Evolutionary conservation across 2,888 invertebrate genomes (phyloP), one percentile per base, ranked within the genome.

Genomic region (Acanthopleura granulata): DNA sequence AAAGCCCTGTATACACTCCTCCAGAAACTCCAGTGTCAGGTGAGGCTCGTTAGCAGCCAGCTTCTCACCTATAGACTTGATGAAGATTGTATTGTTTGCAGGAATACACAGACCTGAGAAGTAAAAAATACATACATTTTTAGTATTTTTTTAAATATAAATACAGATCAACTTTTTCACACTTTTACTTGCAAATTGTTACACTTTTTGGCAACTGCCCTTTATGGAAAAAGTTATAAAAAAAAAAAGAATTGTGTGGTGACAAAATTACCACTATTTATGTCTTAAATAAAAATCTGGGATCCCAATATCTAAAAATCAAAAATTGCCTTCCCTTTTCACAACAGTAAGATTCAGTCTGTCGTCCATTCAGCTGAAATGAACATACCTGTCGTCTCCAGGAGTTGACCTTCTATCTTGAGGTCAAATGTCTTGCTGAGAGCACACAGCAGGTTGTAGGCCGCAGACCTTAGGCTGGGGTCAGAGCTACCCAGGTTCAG

Each of bases 81-180:
- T 99, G 89, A 99, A 99, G 81, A 98, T 96, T 0, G 98, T 98
- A 90, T 99, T 99, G 91, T 99, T 99, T 16, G 98, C 97, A 72
- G 99, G 98, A 89, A 99, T 99, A 89, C 98, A 98, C 18, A 99
- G 92, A 27, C 97, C 95, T 94, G 86, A 0, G 85, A 82, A 66
- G 57, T n/a, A 4, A 57, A 57, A 57, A 6, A 57, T 12, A 40
- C 40, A 40, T 40, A 40, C 9, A 3, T 6, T 6, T 9, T 40
- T 40, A 6, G 40, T 3, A 9, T 40, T 9, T 9, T n/a, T n/a
- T n/a, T n/a, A n/a, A n/a, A n/a, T n/a, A n/a, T n/a, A n/a, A n/a
- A n/a, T n/a, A n/a, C n/a, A n/a, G n/a, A n/a, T n/a, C n/a, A n/a
- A n/a, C n/a, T n/a, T n/a, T n/a, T n/a, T n/a, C n/a, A n/a, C n/a